Evolutionary conservation across 2,113 vertebrate genomes (phyloP).

Genomic region (Ramphastos sulfuratus): DNA sequence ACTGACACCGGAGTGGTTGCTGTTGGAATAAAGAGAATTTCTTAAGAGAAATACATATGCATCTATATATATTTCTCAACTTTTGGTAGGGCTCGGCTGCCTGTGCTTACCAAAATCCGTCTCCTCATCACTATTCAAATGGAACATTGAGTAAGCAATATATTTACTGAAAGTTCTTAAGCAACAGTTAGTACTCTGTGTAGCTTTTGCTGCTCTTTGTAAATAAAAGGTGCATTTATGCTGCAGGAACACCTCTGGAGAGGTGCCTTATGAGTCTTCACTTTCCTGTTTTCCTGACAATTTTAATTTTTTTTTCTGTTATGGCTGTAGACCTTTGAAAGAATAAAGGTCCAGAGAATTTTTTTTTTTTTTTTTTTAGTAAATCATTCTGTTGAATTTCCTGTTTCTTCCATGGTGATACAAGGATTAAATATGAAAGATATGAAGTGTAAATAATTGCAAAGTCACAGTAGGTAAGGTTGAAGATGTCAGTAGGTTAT

Average conservation of each 20-base stretch:
- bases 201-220: background rate
- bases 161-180: background rate
- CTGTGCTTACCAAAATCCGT: background rate
- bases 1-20: background rate
- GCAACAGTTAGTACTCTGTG: background rate
- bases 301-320: background rate
- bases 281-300: background rate
- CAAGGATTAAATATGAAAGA: background rate
- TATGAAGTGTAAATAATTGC: too few species aligned
- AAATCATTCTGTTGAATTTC: background rate
- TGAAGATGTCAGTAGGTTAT: background rate
- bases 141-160: background rate
- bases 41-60: background rate
- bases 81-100: background rate
- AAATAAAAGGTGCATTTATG: background rate
- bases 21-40: constrained; percentile 47
- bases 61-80: background rate
- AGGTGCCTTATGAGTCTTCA: background rate
- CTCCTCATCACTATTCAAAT: background rate
- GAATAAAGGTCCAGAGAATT: background rate
- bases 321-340: background rate
- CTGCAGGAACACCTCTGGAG: background rate
- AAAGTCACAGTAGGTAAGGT: background rate
- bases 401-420: background rate
- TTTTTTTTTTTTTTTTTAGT: background rate